phyloP scores from a whole-genome alignment of 1,140 invertebrate species.

The Calycopis cecrops region DNA sequence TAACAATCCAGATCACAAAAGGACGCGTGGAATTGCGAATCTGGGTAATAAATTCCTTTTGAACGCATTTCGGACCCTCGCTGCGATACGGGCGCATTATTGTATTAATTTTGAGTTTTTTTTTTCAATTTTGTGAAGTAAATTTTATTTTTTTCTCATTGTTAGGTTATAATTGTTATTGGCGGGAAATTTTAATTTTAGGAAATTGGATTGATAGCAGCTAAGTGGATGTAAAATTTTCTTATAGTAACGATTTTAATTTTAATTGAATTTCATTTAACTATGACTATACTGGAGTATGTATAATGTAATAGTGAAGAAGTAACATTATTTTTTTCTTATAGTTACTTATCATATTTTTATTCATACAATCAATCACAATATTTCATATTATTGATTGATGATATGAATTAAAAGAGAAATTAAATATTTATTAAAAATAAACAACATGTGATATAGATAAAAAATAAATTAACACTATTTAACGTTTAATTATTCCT shows the following conservation, averaged over 20 bases:
- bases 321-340: background rate
- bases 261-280: too few relatives aligned
- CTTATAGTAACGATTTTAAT: background rate
- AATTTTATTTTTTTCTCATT: slow-evolving; percentile 16
- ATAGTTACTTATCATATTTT: background rate
- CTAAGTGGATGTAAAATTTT: background rate
- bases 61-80: slow-evolving; percentile 71
- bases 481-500: too few relatives aligned
- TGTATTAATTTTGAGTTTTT: slow-evolving; percentile 48
- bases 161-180: background rate
- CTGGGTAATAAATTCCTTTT: slow-evolving; percentile 70
- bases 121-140: slow-evolving; percentile 17
- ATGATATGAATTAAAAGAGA: too few relatives aligned
- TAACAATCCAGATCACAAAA: slow-evolving; percentile 58
- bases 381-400: too few relatives aligned
- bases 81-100: slow-evolving; percentile 72
- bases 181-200: background rate
- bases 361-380: too few relatives aligned
- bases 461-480: too few relatives aligned
- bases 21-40: slow-evolving; percentile 66
- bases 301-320: background rate
- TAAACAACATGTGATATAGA: too few relatives aligned
- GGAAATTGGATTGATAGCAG: background rate
- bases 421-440: too few relatives aligned
- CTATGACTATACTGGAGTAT: background rate